A percentile compares a stretch with the other conserved stretches of the same genome.
phyloP scores from a whole-genome alignment of 1,140 invertebrate genomes.

The Drosophila nigromelanica region DNA sequence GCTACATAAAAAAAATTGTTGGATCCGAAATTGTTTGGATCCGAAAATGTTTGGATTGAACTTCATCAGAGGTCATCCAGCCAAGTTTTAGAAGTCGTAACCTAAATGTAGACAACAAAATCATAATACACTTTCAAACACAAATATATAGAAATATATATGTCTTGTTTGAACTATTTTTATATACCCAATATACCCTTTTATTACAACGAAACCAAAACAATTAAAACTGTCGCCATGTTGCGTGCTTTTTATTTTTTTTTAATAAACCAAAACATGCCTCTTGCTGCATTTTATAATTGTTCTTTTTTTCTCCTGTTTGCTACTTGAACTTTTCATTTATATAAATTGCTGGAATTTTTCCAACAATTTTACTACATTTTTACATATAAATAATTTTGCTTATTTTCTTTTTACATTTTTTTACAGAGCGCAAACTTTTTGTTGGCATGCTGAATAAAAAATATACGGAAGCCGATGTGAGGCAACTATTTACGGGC shows the following conservation, averaged over 20 bases:
- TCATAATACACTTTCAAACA: too few relatives aligned
- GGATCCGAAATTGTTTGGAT: too few relatives aligned
- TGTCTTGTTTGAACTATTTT: neutral
- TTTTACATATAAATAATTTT: slow-evolving; percentile 26
- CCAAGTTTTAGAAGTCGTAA: too few relatives aligned
- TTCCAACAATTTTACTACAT: slow-evolving; percentile 43
- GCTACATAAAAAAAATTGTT: too few relatives aligned
- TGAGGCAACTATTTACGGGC: slow-evolving; percentile 94
- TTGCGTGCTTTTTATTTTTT: slow-evolving; percentile 27
- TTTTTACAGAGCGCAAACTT: slow-evolving; percentile 96
- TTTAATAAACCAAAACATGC: neutral
- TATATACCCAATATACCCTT: neutral
- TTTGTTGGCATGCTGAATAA: slow-evolving; percentile 99
- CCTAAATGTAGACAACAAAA: too few relatives aligned
- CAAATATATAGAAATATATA: too few relatives aligned
- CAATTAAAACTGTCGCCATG: slow-evolving; percentile 37
- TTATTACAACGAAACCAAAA: neutral
- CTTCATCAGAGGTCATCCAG: too few relatives aligned
- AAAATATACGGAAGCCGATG: slow-evolving; percentile 98
- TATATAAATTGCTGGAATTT: slow-evolving; percentile 38
- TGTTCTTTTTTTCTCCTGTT: slow-evolving; percentile 50
- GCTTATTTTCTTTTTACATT: slow-evolving; percentile 29
- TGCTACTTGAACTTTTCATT: slow-evolving; percentile 40
- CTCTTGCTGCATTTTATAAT: slow-evolving; percentile 35
- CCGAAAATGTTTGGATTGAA: too few relatives aligned